Conservation (phyloP, 1,140 invertebrate species). For the Bradynema listronoti region DNA sequence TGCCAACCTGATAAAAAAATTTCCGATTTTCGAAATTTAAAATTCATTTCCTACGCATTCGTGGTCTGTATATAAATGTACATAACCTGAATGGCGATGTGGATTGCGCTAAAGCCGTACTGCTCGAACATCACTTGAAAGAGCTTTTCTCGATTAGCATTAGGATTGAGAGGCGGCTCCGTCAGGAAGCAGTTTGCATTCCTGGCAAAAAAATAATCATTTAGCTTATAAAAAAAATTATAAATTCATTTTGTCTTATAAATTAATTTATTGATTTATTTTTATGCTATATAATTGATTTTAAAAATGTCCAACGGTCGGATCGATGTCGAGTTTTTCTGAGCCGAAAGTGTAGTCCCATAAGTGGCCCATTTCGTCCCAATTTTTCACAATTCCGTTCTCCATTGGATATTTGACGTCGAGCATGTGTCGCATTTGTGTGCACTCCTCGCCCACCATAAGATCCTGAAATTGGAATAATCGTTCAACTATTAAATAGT, state of each 20-base stretch:
- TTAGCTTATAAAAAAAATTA: no score
- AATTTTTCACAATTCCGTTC: constrained; percentile 88
- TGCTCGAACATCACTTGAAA: constrained; percentile 99
- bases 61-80: no score
- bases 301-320: constrained; percentile 61
- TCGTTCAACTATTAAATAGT: no score
- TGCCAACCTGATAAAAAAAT: no score
- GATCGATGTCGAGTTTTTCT: constrained; percentile 91
- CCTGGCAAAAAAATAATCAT: no score
- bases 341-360: constrained; percentile 99
- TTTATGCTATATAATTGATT: background rate
- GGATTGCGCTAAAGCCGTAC: constrained; percentile 87
- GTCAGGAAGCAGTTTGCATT: constrained; percentile 94
- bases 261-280: background rate
- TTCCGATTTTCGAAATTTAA: no score
- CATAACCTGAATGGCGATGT: constrained; percentile 80
- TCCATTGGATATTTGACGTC: constrained; percentile 99
- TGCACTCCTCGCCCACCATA: constrained; percentile 98
- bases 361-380: constrained; percentile 98
- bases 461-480: constrained; percentile 90
- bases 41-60: no score
- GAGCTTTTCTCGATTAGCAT: constrained; percentile 95
- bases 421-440: constrained; percentile 86
- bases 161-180: constrained; percentile 99
- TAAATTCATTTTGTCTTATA: background rate